Evolutionary conservation across 2,113 vertebrate species (phyloP).

Genomic region (Channa argus): DNA sequence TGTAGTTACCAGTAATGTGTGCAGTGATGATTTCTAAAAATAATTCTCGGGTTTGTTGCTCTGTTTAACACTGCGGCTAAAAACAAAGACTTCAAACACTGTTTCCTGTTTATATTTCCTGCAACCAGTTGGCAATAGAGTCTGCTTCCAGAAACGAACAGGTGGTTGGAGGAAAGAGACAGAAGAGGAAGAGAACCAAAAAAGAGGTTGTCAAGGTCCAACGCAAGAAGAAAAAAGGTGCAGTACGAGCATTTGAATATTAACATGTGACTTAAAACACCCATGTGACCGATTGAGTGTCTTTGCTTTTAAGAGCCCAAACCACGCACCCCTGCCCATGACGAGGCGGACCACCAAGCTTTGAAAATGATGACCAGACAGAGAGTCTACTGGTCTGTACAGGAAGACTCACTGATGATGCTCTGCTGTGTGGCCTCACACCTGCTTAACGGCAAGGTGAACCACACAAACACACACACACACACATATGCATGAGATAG

Average conservation of each 20-base stretch:
- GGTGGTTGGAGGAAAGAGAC: conserved; percentile 73
- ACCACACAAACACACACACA: too few relatives aligned
- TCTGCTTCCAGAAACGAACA: conserved; percentile 66
- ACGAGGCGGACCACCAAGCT: conserved; percentile 91
- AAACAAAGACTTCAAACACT: not conserved
- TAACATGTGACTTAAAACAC: too few relatives aligned
- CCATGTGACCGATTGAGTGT: not conserved
- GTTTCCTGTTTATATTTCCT: not conserved
- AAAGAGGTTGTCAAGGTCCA: conserved; percentile 61
- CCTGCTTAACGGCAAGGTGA: conserved; percentile 92
- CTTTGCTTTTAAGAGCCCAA: conserved; percentile 48
- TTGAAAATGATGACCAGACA: conserved; percentile 92
- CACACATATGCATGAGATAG: too few relatives aligned
- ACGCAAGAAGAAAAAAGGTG: conserved; percentile 74
- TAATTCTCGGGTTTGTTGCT: too few relatives aligned
- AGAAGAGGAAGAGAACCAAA: conserved; percentile 68
- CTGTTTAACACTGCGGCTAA: not conserved
- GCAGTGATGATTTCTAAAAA: too few relatives aligned
- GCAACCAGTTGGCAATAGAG: conserved; percentile 56
- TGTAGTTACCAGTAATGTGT: too few relatives aligned
- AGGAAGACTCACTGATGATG: conserved; percentile 95
- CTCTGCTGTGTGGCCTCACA: conserved; percentile 92
- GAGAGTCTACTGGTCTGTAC: conserved; percentile 91
- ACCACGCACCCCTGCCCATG: conserved; percentile 82
- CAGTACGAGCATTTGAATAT: fast-evolving